Evolutionary conservation across 2,888 invertebrate genomes (phyloP).

Genomic region (Arrhopalites spinosus): DNA sequence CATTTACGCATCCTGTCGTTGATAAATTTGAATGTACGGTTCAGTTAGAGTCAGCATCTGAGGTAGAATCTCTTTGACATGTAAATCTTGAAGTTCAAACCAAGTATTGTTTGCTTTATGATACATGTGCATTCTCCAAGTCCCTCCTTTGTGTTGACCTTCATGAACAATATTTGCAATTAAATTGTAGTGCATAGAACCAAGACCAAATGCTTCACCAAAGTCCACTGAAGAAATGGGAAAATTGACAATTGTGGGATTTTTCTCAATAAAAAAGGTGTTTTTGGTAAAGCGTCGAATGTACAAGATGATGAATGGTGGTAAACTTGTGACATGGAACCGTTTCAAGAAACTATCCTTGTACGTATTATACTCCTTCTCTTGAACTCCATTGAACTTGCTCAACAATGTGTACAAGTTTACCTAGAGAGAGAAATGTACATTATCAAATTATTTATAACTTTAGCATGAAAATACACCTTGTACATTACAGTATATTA

Average conservation of each 20-base stretch:
- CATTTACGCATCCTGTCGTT: slow-evolving; percentile 41
- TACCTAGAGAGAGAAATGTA: slow-evolving; percentile 90
- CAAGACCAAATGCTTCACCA: slow-evolving; percentile 54
- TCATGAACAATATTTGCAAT: slow-evolving; percentile 99
- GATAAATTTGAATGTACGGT: slow-evolving; percentile 87
- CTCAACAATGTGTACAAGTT: slow-evolving; percentile 90
- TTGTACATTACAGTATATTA: not conserved
- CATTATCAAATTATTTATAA: not conserved
- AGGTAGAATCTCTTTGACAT: slow-evolving; percentile 96
- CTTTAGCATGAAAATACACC: not conserved
- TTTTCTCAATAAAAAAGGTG: slow-evolving; percentile 98
- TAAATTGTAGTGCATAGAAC: slow-evolving; percentile 84
- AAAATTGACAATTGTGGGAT: slow-evolving; percentile 99
- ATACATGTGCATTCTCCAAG: slow-evolving; percentile 90
- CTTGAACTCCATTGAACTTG: slow-evolving; percentile 93
- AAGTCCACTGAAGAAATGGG: slow-evolving; percentile 86
- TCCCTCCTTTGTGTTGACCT: slow-evolving; percentile 92
- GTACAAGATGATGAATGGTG: slow-evolving; percentile 92
- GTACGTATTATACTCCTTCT: slow-evolving; percentile 99
- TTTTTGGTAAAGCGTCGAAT: slow-evolving; percentile 96
- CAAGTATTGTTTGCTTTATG: slow-evolving; percentile 80
- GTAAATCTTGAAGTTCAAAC: slow-evolving; percentile 92
- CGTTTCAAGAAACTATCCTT: slow-evolving; percentile 97
- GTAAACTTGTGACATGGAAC: slow-evolving; percentile 91
- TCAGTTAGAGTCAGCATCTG: slow-evolving; percentile 99